phyloP scores from a whole-genome alignment of 2,797 vertebrate genomes.

The Gallirallus australis region DNA sequence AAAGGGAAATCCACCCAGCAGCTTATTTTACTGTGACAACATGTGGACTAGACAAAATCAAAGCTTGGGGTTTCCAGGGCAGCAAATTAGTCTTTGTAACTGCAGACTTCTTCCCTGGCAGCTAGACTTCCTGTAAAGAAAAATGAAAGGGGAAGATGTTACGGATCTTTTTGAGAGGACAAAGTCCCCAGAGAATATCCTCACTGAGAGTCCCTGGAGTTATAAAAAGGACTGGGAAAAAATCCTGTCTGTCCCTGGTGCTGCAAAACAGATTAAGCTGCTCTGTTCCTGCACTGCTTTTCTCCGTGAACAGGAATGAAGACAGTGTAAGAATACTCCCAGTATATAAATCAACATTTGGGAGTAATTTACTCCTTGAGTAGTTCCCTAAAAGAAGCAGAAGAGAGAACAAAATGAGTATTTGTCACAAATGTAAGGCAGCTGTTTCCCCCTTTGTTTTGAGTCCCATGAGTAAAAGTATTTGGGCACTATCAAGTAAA shows the following conservation, averaged over 20 bases:
- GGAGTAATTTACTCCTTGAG: neutral
- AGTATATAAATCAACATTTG: neutral
- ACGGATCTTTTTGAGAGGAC: neutral
- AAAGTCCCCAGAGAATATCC: neutral
- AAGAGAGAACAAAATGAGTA: neutral
- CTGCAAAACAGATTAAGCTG: neutral
- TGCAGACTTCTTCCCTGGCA: constrained; percentile 1
- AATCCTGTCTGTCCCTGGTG: neutral
- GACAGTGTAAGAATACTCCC: neutral
- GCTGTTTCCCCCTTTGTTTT: neutral
- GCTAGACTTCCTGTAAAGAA: neutral
- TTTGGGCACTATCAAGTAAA: neutral
- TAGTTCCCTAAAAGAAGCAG: neutral
- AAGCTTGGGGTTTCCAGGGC: constrained; percentile 42
- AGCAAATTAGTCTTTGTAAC: constrained; percentile 5
- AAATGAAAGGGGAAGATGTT: neutral
- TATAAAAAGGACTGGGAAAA: neutral
- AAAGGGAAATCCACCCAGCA: neutral
- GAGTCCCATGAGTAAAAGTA: neutral
- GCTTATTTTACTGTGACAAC: neutral
- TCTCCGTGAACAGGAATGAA: neutral
- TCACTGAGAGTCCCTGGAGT: neutral
- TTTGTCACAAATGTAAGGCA: neutral
- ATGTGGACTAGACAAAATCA: constrained; percentile 6
- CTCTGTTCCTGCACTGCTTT: neutral